Percentiles rank a stretch among this genome's conserved stretches.
Evolutionary conservation across 2,113 vertebrate genomes (phyloP).

Genomic region (Eclectus roratus): DNA sequence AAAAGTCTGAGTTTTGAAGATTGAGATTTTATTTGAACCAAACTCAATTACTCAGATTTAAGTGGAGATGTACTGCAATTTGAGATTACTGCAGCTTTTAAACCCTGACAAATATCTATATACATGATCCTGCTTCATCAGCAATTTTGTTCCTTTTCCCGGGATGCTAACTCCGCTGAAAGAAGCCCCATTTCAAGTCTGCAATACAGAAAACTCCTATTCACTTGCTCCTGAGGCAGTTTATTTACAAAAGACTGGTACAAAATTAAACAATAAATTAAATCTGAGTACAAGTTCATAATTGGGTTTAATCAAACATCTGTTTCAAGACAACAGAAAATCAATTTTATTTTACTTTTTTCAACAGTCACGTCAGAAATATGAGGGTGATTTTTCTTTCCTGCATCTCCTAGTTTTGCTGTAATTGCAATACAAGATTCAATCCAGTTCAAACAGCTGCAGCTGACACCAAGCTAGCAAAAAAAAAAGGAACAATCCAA

Average conservation of each 20-base stretch:
- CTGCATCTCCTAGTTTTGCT: background rate
- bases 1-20: background rate
- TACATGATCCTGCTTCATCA: background rate
- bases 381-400: background rate
- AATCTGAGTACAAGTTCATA: background rate
- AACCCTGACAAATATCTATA: background rate
- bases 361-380: background rate
- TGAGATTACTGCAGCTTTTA: background rate
- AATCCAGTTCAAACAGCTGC: background rate
- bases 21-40: background rate
- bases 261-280: constrained; percentile 56
- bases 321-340: constrained; percentile 13
- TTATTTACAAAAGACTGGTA: background rate
- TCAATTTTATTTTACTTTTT: background rate
- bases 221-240: background rate
- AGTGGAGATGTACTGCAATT: background rate
- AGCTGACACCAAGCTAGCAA: background rate
- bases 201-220: background rate
- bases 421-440: background rate
- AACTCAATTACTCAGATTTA: background rate
- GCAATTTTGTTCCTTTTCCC: background rate
- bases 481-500: background rate
- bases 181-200: background rate
- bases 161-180: background rate
- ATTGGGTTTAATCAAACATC: constrained; percentile 33